These are phyloP conservation scores for Cyclophora punctaria DNA, from an alignment of 2,888 invertebrate genomes.

Conservation along the genomic window DNA sequence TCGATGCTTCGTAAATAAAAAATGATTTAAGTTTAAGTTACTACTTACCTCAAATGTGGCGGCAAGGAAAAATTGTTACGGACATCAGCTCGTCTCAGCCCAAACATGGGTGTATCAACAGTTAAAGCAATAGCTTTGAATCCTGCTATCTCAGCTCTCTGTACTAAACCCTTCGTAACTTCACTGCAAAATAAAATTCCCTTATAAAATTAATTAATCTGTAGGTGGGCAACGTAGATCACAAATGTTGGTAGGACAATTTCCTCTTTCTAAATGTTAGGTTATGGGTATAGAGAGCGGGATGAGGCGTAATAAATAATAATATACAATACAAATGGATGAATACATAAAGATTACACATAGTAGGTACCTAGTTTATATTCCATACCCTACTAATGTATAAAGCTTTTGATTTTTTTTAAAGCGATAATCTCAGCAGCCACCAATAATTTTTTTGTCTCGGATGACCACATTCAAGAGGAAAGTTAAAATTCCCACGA, in stretches of 20 bases:
- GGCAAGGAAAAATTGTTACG: slow-evolving; percentile 90
- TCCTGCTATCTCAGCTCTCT: slow-evolving; percentile 87
- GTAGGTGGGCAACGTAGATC: not conserved
- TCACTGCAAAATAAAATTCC: slow-evolving; percentile 48
- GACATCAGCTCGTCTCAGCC: slow-evolving; percentile 86
- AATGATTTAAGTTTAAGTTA: not conserved
- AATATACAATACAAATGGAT: too few species aligned
- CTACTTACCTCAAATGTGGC: slow-evolving; percentile 79
- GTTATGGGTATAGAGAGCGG: too few species aligned
- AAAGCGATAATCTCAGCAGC: too few species aligned
- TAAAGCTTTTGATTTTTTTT: not conserved
- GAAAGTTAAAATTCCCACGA: too few species aligned
- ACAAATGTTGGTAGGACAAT: not conserved
- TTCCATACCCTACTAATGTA: too few species aligned
- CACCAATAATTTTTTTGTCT: too few species aligned
- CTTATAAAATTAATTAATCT: not conserved
- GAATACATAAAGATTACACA: too few species aligned
- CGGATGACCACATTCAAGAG: too few species aligned
- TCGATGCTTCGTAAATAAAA: not conserved
- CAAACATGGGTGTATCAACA: slow-evolving; percentile 92
- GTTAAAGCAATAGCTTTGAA: slow-evolving; percentile 91
- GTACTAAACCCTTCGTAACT: slow-evolving; percentile 81
- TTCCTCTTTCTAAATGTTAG: too few species aligned
- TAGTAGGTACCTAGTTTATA: too few species aligned
- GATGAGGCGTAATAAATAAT: too few species aligned